Percentiles rank a stretch among this genome's conserved stretches.
Conservation (phyloP, 2,888 invertebrate species). For the Trachelus iudaicus region DNA sequence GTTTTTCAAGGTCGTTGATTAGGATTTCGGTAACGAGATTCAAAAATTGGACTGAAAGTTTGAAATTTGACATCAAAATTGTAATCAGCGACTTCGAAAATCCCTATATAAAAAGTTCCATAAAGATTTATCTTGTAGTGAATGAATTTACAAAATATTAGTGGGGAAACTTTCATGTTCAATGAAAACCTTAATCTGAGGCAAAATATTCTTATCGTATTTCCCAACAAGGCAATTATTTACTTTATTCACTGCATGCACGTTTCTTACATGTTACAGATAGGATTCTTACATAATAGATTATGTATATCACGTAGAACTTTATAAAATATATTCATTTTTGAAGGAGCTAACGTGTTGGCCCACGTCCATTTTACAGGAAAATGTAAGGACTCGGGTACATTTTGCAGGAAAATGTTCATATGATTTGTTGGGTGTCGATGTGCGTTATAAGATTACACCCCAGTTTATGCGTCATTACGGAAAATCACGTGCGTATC, state of each 20-base stretch:
- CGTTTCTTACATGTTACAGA: too few species aligned
- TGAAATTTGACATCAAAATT: background rate
- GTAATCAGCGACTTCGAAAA: background rate
- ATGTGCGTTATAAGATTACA: background rate
- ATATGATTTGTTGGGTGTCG: background rate
- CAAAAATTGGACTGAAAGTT: background rate
- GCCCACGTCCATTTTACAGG: background rate
- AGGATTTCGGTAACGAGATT: too few species aligned
- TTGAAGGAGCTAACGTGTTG: background rate
- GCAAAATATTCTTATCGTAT: background rate
- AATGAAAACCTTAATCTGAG: background rate
- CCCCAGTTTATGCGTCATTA: background rate
- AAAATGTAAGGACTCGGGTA: too few species aligned
- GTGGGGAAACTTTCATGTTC: background rate
- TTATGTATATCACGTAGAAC: background rate
- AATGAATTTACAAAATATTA: background rate
- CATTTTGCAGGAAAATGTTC: background rate
- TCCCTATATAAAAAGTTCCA: background rate
- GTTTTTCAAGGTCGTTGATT: too few species aligned
- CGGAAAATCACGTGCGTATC: background rate
- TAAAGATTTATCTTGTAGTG: background rate
- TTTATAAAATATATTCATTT: background rate
- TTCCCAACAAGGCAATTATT: background rate
- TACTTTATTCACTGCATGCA: too few species aligned
- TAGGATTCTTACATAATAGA: too few species aligned